Base-by-base conservation (phyloP, 2,888 invertebrate genomes). In the Sycophila texana region DNA sequence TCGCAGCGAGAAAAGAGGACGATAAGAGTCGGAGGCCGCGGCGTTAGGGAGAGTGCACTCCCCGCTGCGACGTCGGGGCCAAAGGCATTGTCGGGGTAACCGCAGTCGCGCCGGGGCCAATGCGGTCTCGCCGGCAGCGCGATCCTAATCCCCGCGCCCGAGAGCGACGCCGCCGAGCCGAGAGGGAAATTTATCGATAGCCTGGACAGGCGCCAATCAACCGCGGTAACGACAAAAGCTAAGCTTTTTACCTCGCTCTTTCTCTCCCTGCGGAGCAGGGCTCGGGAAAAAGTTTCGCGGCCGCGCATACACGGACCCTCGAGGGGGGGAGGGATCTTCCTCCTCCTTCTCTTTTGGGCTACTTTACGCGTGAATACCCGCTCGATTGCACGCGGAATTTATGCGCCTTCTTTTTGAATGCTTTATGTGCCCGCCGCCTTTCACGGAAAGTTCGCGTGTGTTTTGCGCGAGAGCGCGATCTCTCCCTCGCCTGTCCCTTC, bases 171-270 rank as follows among this genome's bases (percentile, higher is more conserved):
- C 39, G 63, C 47, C 30, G 39, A 39, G 39, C 39, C 39, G 39
- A 39, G 39, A 12, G 47, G 63, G 63, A 78, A 77, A 75, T 78
- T 79, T 77, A 81, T 79, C 81, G 81, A 79, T 77, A 74, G 65
- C 71, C 79, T 81, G 81, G 81, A 79, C 79, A 79, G 77, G 67
- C 77, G 81, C 79, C 81, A 81, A 81, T 81, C 81, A 81, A 77
- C 63, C 61, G 70, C 60, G 60, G 20, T 22, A 58, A 71, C 80
- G 80, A 71, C 80, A 74, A 74, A 80, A 73, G 76, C 72, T 75
- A 70, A 79, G 75, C 79, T 67, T 71, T 67, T 74, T 63, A 51
- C 58, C 66, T 61, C 61, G 60, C 39, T 60, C 47, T 39, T 16
- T 61, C 39, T 10, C 51, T 2, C 68, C 18, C 47, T 18, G 4